Evolutionary conservation across 2,113 vertebrate genomes (phyloP).

Genomic region (Cyanocitta stelleri): DNA sequence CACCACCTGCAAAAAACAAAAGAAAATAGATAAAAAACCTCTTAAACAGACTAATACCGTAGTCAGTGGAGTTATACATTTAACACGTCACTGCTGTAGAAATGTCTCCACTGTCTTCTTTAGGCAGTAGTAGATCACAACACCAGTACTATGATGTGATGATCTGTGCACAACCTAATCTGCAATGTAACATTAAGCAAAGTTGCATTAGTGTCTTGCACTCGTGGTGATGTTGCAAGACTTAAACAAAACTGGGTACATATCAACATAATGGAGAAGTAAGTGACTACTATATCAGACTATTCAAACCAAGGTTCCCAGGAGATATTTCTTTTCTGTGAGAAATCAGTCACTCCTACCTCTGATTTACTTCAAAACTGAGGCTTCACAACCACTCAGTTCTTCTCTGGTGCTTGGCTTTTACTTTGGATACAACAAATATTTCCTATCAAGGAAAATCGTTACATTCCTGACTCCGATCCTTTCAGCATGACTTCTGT

Average conservation of each 20-base stretch:
- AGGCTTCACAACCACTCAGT: neutral
- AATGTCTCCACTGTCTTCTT: neutral
- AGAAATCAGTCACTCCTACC: neutral
- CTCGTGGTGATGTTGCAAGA: neutral
- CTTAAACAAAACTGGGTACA: fast-evolving
- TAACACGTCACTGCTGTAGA: neutral
- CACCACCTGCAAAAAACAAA: neutral
- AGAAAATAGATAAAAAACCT: neutral
- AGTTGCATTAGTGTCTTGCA: neutral
- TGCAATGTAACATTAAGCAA: neutral
- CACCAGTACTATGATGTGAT: neutral
- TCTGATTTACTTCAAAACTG: neutral
- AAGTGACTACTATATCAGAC: neutral
- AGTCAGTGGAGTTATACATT: neutral
- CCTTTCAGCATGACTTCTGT: neutral
- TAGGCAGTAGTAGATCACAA: neutral
- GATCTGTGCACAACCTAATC: neutral
- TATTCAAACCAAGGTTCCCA: neutral
- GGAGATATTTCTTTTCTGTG: neutral
- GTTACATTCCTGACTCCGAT: neutral
- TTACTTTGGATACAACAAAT: neutral
- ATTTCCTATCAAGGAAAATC: neutral
- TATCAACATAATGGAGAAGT: neutral
- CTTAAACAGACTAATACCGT: neutral
- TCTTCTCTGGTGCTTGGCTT: neutral